Conservation (phyloP, 1,140 invertebrate species). For the Drosophila mauritiana region DNA sequence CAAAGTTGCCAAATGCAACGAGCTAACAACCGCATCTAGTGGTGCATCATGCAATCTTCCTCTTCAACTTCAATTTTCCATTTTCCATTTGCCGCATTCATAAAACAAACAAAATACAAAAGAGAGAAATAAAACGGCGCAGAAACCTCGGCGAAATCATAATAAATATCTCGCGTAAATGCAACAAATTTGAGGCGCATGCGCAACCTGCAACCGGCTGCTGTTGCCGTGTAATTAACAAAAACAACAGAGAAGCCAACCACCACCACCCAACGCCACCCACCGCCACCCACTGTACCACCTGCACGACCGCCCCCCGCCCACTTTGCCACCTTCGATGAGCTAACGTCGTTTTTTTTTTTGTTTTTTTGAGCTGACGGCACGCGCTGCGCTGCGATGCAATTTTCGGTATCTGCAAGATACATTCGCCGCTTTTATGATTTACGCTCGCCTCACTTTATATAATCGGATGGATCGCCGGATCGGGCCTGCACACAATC, state of each 20-base stretch:
- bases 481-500: constrained; percentile 29
- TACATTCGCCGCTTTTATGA: constrained; percentile 59
- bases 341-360: constrained; percentile 25
- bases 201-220: constrained; percentile 49
- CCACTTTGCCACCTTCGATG: constrained; percentile 35
- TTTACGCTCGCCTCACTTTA: constrained; percentile 57
- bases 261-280: neutral
- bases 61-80: constrained; percentile 56
- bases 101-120: constrained; percentile 39
- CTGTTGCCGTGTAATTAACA: constrained; percentile 49
- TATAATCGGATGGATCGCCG: constrained; percentile 41
- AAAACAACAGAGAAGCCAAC: constrained; percentile 44
- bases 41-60: constrained; percentile 55
- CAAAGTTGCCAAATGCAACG: neutral
- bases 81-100: constrained; percentile 51
- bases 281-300: constrained; percentile 8
- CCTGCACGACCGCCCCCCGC: constrained; percentile 10
- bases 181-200: constrained; percentile 67
- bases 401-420: constrained; percentile 60
- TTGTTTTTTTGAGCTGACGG: constrained; percentile 47
- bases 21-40: constrained; percentile 14
- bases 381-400: constrained; percentile 62
- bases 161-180: constrained; percentile 67
- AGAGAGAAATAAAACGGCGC: constrained; percentile 11
- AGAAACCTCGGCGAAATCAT: constrained; percentile 47